Conservation (phyloP, 2,888 invertebrate genomes). For the Lithophane leautieri region DNA sequence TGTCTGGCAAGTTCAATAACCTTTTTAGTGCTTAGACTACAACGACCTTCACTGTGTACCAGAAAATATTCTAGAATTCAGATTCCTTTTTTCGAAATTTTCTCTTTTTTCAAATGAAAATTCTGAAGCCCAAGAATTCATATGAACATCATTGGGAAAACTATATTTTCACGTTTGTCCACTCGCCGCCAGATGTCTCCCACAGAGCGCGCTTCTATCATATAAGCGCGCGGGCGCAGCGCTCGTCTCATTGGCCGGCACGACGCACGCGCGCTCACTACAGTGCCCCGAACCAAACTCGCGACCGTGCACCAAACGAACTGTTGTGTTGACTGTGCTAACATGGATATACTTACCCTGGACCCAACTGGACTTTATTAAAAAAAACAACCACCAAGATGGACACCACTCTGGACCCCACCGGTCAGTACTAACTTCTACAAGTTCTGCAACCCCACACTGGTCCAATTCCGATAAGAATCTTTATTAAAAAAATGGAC, state of each 20-base stretch:
- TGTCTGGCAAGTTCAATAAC: slow-evolving; percentile 39
- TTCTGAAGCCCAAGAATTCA: slow-evolving; percentile 2
- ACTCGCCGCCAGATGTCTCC: slow-evolving; percentile 84
- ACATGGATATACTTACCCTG: slow-evolving; percentile 86
- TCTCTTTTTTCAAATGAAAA: slow-evolving; percentile 5
- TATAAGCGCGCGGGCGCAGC: slow-evolving; percentile 80
- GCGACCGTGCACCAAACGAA: slow-evolving; percentile 78
- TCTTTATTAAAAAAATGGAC: slow-evolving; percentile 77
- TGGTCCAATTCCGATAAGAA: slow-evolving; percentile 64
- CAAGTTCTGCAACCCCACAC: slow-evolving; percentile 69
- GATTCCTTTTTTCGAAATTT: not conserved
- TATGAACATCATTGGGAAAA: slow-evolving; percentile 54
- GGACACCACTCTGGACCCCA: slow-evolving; percentile 85
- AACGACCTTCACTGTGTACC: not conserved
- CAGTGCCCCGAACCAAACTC: slow-evolving; percentile 73
- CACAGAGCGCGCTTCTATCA: slow-evolving; percentile 78
- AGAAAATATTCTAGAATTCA: not conserved
- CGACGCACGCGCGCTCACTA: slow-evolving; percentile 80
- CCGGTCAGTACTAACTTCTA: slow-evolving; percentile 81
- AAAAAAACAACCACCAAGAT: slow-evolving; percentile 68
- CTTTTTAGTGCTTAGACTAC: slow-evolving; percentile 36
- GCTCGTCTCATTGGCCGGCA: slow-evolving; percentile 83
- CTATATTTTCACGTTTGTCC: slow-evolving; percentile 76
- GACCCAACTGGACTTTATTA: slow-evolving; percentile 89
- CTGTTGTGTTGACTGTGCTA: slow-evolving; percentile 83